Conservation (phyloP, 2,797 vertebrate species). For the Danio tinwini region DNA sequence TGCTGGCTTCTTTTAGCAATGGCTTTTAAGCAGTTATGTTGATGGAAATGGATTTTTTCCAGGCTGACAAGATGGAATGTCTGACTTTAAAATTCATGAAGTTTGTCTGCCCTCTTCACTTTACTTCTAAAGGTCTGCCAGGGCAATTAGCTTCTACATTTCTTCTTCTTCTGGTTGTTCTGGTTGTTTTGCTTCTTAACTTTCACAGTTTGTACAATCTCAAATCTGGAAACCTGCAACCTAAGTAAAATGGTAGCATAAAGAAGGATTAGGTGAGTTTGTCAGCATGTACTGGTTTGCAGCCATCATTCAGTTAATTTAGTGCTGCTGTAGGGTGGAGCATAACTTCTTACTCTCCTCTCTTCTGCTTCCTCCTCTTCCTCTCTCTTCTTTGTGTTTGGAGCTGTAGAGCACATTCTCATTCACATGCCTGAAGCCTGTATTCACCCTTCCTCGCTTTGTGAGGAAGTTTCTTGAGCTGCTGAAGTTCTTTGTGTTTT, state of each 20-base stretch:
- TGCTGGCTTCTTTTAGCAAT: conserved; percentile 41
- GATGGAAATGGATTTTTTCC: conserved; percentile 63
- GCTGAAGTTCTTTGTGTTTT: neutral
- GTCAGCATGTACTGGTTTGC: conserved; percentile 52
- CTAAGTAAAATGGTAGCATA: conserved; percentile 37
- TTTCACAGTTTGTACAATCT: conserved; percentile 37
- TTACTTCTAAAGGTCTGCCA: conserved; percentile 38
- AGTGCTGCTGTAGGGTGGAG: neutral
- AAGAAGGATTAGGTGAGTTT: conserved; percentile 35
- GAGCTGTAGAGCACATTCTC: neutral
- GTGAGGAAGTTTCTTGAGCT: neutral
- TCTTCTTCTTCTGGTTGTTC: conserved; percentile 23
- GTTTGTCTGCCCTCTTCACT: conserved; percentile 29
- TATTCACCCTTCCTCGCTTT: conserved; percentile 26
- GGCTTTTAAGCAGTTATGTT: conserved; percentile 38
- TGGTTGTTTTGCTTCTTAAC: conserved; percentile 9
- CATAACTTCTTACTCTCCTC: conserved; percentile 5
- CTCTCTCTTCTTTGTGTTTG: neutral
- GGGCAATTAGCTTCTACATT: conserved; percentile 49
- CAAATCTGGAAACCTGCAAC: conserved; percentile 34
- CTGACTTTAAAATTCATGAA: conserved; percentile 60
- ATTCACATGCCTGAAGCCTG: conserved; percentile 6
- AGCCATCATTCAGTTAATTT: conserved; percentile 7
- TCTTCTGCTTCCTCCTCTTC: neutral
- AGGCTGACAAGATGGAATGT: conserved; percentile 60